Base-by-base conservation (phyloP, 1,140 invertebrate species). In the Orius laevigatus region DNA sequence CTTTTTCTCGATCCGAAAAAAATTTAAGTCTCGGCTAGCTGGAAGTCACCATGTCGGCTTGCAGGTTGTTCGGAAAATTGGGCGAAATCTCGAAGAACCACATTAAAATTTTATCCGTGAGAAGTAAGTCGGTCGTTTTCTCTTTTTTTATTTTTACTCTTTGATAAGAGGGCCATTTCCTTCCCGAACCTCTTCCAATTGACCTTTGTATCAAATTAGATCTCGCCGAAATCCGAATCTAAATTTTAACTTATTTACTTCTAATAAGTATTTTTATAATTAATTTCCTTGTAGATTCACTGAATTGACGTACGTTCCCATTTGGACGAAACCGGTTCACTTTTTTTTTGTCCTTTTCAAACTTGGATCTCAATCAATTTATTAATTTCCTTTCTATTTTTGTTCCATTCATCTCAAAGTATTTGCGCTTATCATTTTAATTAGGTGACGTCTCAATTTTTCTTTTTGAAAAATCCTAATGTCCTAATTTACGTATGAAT, bases 1-100 rank as follows among this genome's bases (percentile, higher is more conserved):
- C 25, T 25, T 25, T n/a, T 25, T 25, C 25, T 25, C 25, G 25
- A 25, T 25, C 25, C 3, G 25, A 4, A 25, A 25, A 25, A 25
- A 25, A 25, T 25, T 8, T 3, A 25, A 25, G 25, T 25, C 25
- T 25, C 8, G 25, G 40, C 40, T 42, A 16, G 18, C 19, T 42
- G 19, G 40, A 42, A 42, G 40, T 49, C 35, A 44, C 46, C 36
- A 55, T 55, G 54, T 48, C 54, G 50, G 51, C 48, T 42, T 47
- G 46, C 38, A 53, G 54, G 44, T 46, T 55, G 44, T 53, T 55
- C 34, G 54, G 54, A 43, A 40, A 48, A 15, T 50, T 55, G 32
- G 25, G 42, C 19, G 51, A 55, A 44, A 34, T 50, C 5, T 52
- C 54, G 2, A 50, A 34, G 34, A 44, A 38, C 16, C 46, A 50